Conservation (phyloP, 2,113 vertebrate genomes). For the Tinamus guttatus region DNA sequence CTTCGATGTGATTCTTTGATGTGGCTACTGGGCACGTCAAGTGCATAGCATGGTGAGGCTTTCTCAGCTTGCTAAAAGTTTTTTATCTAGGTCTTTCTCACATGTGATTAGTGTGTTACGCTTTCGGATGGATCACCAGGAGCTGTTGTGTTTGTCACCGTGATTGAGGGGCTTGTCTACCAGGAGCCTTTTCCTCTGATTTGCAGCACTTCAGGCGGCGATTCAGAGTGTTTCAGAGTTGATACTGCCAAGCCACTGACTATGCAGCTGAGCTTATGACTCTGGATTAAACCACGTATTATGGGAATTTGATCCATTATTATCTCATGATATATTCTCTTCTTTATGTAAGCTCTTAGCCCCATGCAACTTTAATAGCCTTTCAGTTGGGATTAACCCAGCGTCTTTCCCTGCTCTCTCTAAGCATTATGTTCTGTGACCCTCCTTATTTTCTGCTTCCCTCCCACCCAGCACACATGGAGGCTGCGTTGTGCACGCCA, state of each 20-base stretch:
- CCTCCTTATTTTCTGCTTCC: neutral
- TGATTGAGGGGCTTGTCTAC: neutral
- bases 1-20: neutral
- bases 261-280: neutral
- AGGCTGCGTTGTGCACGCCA: neutral
- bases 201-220: neutral
- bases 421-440: neutral
- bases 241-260: neutral
- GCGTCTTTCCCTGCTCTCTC: neutral
- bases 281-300: neutral
- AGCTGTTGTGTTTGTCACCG: neutral
- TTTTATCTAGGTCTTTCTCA: neutral
- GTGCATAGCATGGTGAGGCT: neutral
- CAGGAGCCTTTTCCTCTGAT: neutral
- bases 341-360: neutral
- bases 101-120: neutral
- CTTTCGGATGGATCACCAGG: neutral
- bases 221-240: neutral
- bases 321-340: neutral
- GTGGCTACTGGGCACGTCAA: neutral
- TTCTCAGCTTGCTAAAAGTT: neutral
- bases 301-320: neutral
- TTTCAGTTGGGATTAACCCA: constrained; percentile 17
- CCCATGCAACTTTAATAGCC: neutral
- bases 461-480: neutral